Base-by-base conservation (phyloP, 2,888 invertebrate species). In the Perdita meconis region DNA sequence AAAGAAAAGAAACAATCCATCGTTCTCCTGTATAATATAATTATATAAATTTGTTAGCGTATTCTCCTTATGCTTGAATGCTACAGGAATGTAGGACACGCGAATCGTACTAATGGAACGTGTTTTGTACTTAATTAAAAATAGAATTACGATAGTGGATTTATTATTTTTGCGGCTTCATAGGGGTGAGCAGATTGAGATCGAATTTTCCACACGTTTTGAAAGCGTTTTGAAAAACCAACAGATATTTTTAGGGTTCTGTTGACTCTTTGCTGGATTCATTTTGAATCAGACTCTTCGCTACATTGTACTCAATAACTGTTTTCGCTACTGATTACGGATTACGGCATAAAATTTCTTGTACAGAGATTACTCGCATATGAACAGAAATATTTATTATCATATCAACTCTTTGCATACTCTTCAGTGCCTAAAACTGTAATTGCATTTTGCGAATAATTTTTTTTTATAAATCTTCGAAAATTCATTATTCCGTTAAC, bases 41-140 rank as follows among this genome's bases (percentile, higher is more conserved):
- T 63, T 19, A 60, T 44, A 60, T 40, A 74, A 80, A 75, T 84
- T 86, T 84, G 82, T 78, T 78, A 73, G 78, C 74, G 82, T 85
- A 75, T 82, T 78, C 65, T 78, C 80, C 67, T 82, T 87, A 85
- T 87, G 88, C 87, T 90, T 89, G 78, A 83, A 63, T 82, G 84
- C 84, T 86, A 82, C 88, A 89, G 88, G 78, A 84, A 77, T 44
- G 83, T 87, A 89, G 87, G 84, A 83, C 67, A 85, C 77, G 83
- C 78, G 64, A 78, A 81, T 47, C 83, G 85, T 86, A 85, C 79
- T 82, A 82, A 85, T 86, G 84, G 84, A 87, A 81, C 74, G 65
- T 75, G 70, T 92, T 92, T 92, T 92, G 92, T 92, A 92, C 92
- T 92, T 92, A 92, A 92, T 89, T 87, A 86, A 89, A 81, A 89